A percentile compares a stretch with the other conserved stretches of the same genome.
These are phyloP conservation scores for Meloidogyne floridensis DNA, from an alignment of 1,140 invertebrate genomes.

Conservation along the genomic window DNA sequence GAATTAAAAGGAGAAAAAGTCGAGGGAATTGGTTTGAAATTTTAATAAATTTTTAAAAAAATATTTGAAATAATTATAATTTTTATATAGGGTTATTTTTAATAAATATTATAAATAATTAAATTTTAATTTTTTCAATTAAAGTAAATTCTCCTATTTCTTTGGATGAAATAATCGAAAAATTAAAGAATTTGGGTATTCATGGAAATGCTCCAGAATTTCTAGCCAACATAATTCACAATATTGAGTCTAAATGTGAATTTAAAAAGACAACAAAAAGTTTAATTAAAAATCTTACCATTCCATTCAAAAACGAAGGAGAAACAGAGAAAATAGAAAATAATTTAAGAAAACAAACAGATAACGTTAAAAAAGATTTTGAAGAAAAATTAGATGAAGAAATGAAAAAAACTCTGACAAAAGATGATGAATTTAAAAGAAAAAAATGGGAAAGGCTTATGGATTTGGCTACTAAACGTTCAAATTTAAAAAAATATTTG, in stretches of 20 bases:
- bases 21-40: too few species aligned
- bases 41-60: too few species aligned
- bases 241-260: background rate
- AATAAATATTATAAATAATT: too few species aligned
- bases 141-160: too few species aligned
- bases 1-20: too few species aligned
- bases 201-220: background rate
- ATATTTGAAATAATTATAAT: too few species aligned
- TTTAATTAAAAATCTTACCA: background rate
- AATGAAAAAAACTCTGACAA: background rate
- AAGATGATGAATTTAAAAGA: background rate
- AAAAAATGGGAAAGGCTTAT: background rate
- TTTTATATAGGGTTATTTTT: too few species aligned
- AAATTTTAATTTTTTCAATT: too few species aligned
- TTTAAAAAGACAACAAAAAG: background rate
- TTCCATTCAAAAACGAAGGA: too few species aligned
- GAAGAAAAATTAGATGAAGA: background rate
- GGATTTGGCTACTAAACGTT: background rate
- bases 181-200: background rate
- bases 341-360: background rate
- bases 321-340: too few species aligned
- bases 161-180: too few species aligned
- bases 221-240: background rate
- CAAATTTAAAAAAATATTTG: background rate
- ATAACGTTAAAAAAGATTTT: too few species aligned